Percentiles rank a stretch among this genome's conserved stretches.
These are phyloP conservation scores for Metalampra italica DNA, from an alignment of 2,888 invertebrate species.

Conservation along the genomic window DNA sequence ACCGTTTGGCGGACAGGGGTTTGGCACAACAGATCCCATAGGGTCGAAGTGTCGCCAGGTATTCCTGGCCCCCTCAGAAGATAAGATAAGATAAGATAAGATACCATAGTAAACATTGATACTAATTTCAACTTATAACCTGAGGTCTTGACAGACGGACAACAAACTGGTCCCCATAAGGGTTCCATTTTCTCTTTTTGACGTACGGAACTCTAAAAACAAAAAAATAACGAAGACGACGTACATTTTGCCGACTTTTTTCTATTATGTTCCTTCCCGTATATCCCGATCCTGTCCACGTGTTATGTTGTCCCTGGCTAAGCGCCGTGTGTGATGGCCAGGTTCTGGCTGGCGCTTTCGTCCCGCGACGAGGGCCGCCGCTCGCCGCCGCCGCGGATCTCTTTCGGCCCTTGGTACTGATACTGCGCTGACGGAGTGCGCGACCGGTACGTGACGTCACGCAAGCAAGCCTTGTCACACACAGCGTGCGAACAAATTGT, in stretches of 20 bases:
- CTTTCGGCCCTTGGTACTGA: constrained; percentile 77
- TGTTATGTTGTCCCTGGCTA: not conserved
- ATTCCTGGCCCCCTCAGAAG: too few species aligned
- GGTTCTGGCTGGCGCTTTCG: constrained; percentile 65
- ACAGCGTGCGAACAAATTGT: not conserved
- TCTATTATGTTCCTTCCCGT: not conserved
- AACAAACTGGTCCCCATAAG: too few species aligned
- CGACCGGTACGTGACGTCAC: constrained; percentile 23
- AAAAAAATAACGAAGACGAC: too few species aligned
- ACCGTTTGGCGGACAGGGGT: too few species aligned
- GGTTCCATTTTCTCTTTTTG: too few species aligned
- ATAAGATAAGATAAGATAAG: too few species aligned
- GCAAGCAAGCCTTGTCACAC: not conserved
- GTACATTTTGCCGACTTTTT: not conserved
- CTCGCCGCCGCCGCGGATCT: constrained; percentile 68
- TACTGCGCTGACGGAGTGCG: constrained; percentile 24
- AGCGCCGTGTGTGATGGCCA: constrained; percentile 24
- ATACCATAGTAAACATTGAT: too few species aligned
- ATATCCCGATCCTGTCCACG: not conserved
- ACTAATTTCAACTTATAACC: too few species aligned
- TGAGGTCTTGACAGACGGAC: too few species aligned
- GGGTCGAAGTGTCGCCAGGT: too few species aligned
- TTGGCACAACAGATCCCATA: too few species aligned
- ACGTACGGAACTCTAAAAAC: too few species aligned
- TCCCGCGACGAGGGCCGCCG: constrained; percentile 50